A percentile compares a stretch with the other conserved stretches of the same genome.
Evolutionary conservation across 2,113 vertebrate species (phyloP).

Genomic region (Oophaga pumilio): DNA sequence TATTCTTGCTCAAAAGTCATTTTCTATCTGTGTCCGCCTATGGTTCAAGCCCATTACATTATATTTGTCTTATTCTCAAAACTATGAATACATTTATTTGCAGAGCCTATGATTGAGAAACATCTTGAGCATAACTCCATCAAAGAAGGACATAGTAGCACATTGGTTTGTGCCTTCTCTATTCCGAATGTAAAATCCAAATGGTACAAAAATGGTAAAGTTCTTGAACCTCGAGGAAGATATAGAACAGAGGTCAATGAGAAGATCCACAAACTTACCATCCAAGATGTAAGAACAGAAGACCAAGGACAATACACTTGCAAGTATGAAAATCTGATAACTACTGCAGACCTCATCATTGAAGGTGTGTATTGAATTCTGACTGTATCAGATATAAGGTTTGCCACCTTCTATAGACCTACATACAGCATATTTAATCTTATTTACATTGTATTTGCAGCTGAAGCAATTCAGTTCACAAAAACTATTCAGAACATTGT

Average conservation of each 20-base stretch:
- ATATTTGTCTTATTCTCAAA: neutral
- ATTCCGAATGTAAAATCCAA: slow-evolving; percentile 88
- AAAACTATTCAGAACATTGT: slow-evolving; percentile 97
- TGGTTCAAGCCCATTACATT: neutral
- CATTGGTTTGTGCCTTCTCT: slow-evolving; percentile 90
- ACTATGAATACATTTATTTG: slow-evolving; percentile 9
- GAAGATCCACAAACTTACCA: slow-evolving; percentile 90
- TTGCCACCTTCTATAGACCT: neutral
- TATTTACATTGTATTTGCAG: slow-evolving; percentile 71
- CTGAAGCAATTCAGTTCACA: slow-evolving; percentile 98
- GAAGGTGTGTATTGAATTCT: slow-evolving; percentile 81
- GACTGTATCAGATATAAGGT: neutral
- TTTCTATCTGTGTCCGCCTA: no score
- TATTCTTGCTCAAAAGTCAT: no score
- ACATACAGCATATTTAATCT: neutral
- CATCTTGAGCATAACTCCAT: slow-evolving; percentile 87
- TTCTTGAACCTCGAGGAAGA: slow-evolving; percentile 85
- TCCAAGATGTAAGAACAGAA: slow-evolving; percentile 86
- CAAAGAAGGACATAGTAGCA: slow-evolving; percentile 89
- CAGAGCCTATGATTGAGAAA: slow-evolving; percentile 87
- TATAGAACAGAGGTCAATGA: slow-evolving; percentile 85
- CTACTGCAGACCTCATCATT: slow-evolving; percentile 86
- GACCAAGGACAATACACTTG: slow-evolving; percentile 91
- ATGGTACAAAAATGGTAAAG: slow-evolving; percentile 90
- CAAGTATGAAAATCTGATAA: slow-evolving; percentile 84